These are phyloP conservation scores for Rhynchophorus ferrugineus DNA, from an alignment of 1,140 invertebrate genomes.

Conservation along the genomic window DNA sequence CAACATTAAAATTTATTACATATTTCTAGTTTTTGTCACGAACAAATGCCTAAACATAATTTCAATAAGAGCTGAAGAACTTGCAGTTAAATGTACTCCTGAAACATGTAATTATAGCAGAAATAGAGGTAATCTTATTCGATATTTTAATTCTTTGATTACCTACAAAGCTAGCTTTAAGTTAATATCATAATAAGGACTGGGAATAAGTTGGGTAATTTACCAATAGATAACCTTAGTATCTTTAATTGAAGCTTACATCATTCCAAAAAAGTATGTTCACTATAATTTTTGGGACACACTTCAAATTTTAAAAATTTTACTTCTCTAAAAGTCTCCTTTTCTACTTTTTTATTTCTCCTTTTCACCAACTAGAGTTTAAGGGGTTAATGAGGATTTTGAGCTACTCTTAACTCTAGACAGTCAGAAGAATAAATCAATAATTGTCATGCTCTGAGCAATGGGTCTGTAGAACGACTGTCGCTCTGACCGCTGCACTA, in stretches of 20 bases:
- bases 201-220: too few species aligned
- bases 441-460: background rate
- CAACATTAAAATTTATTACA: slow-evolving; percentile 27
- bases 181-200: too few species aligned
- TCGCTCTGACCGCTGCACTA: too few species aligned
- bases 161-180: background rate
- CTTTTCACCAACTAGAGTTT: too few species aligned
- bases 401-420: background rate
- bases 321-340: too few species aligned
- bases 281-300: too few species aligned
- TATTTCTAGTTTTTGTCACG: slow-evolving; percentile 30
- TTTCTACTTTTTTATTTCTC: too few species aligned
- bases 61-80: slow-evolving; percentile 30
- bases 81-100: slow-evolving; percentile 20
- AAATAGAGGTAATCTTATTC: slow-evolving; percentile 27
- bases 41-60: slow-evolving; percentile 26
- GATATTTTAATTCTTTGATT: background rate
- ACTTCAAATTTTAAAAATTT: too few species aligned
- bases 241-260: too few species aligned
- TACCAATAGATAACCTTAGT: too few species aligned
- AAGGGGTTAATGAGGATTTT: background rate
- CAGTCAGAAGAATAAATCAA: background rate
- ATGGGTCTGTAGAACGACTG: too few species aligned
- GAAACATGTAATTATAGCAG: slow-evolving; percentile 24
- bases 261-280: too few species aligned